Percentiles rank a stretch among this genome's conserved stretches.
phyloP scores from a whole-genome alignment of 2,888 invertebrate genomes.

The Hirudinaria manillensis region DNA sequence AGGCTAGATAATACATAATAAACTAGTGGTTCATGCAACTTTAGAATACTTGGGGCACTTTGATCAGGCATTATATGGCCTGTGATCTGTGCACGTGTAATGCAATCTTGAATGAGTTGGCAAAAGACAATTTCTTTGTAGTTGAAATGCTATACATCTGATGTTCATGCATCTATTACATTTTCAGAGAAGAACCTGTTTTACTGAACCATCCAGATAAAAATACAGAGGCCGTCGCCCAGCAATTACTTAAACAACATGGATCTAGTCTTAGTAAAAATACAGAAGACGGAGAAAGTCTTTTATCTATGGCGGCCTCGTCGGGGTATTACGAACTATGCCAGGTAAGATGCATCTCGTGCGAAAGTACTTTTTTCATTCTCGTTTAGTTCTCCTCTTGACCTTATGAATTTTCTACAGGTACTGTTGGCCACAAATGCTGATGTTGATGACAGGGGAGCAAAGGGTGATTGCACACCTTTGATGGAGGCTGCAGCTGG shows the following conservation, averaged over 20 bases:
- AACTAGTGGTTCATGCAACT: too few species aligned
- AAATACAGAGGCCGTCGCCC: conserved; percentile 1
- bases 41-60: too few species aligned
- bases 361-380: background rate
- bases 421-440: conserved; percentile 92
- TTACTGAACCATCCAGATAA: too few species aligned
- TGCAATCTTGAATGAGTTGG: too few species aligned
- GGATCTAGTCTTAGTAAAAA: background rate
- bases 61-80: too few species aligned
- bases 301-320: conserved; percentile 89
- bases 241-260: conserved; percentile 4
- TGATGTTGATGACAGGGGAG: conserved; percentile 91
- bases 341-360: conserved; percentile 57
- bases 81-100: too few species aligned
- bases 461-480: conserved; percentile 90
- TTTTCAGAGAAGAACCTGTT: too few species aligned
- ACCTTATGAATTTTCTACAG: conserved; percentile 61
- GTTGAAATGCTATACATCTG: too few species aligned
- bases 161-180: too few species aligned
- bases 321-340: conserved; percentile 95
- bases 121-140: too few species aligned
- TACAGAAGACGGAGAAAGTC: conserved; percentile 89
- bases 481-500: conserved; percentile 79
- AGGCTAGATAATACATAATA: too few species aligned
- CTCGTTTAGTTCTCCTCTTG: conserved; percentile 57